phyloP scores from a whole-genome alignment of 2,888 invertebrate genomes.

The Eupithecia centaureata region DNA sequence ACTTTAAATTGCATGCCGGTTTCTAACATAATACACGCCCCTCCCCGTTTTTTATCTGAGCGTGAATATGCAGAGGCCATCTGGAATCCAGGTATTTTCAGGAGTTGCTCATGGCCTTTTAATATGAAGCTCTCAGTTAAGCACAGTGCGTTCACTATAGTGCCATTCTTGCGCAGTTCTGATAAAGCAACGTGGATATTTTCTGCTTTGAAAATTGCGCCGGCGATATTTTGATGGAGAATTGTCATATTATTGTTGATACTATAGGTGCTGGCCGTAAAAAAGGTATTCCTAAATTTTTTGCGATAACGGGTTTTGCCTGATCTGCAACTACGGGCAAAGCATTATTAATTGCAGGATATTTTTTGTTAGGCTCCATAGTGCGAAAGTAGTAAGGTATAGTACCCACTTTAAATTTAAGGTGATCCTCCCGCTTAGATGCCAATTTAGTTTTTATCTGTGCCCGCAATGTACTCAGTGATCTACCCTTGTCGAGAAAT shows the following conservation, averaged over 20 bases:
- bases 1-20: not conserved
- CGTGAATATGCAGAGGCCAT: not conserved
- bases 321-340: too few species aligned
- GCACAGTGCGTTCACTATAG: not conserved
- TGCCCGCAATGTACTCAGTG: too few species aligned
- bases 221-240: not conserved
- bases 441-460: too few species aligned
- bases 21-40: not conserved
- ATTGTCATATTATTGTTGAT: not conserved
- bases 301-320: too few species aligned
- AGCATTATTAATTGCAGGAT: too few species aligned
- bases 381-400: too few species aligned
- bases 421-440: too few species aligned
- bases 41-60: not conserved
- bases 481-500: too few species aligned
- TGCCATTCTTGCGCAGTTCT: not conserved
- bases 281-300: not conserved
- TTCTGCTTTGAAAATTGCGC: not conserved
- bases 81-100: not conserved
- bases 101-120: not conserved
- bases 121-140: not conserved
- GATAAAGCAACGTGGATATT: not conserved
- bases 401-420: too few species aligned
- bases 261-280: not conserved
- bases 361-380: too few species aligned